These are phyloP conservation scores for Amblyopsis hoosieri DNA, from an alignment of 2,797 vertebrate species.

Conservation along the genomic window DNA sequence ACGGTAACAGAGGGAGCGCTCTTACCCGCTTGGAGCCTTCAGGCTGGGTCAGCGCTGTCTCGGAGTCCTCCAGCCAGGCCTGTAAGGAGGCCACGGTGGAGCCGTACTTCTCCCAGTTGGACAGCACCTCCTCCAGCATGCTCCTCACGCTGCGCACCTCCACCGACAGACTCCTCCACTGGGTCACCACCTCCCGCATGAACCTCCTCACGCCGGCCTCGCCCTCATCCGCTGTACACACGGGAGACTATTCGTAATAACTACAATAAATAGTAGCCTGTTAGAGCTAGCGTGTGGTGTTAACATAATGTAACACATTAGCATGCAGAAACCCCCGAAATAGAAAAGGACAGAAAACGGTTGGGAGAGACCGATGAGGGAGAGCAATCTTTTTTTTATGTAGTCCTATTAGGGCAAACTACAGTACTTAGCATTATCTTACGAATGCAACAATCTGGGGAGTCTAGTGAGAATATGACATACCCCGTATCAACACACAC, in stretches of 20 bases:
- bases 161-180: conserved; percentile 92
- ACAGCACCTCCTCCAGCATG: conserved; percentile 93
- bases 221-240: conserved; percentile 83
- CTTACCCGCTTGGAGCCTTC: conserved; percentile 88
- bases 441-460: conserved; percentile 15
- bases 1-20: background rate
- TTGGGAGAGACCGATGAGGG: too few species aligned
- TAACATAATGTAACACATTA: too few species aligned
- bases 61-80: conserved; percentile 92
- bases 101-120: conserved; percentile 90
- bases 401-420: conserved; percentile 19
- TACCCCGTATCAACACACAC: conserved; percentile 2
- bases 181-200: conserved; percentile 88
- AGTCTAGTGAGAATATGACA: conserved; percentile 13
- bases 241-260: conserved; percentile 6
- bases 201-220: conserved; percentile 86
- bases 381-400: background rate
- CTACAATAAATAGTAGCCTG: too few species aligned
- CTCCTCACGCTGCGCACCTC: conserved; percentile 92
- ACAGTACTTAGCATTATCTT: conserved; percentile 15
- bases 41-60: conserved; percentile 85
- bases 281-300: too few species aligned
- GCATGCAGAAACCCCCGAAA: too few species aligned
- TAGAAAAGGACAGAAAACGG: too few species aligned
- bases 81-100: conserved; percentile 87